Conservation (phyloP, 2,113 vertebrate genomes). For the Hydrolagus affinis region DNA sequence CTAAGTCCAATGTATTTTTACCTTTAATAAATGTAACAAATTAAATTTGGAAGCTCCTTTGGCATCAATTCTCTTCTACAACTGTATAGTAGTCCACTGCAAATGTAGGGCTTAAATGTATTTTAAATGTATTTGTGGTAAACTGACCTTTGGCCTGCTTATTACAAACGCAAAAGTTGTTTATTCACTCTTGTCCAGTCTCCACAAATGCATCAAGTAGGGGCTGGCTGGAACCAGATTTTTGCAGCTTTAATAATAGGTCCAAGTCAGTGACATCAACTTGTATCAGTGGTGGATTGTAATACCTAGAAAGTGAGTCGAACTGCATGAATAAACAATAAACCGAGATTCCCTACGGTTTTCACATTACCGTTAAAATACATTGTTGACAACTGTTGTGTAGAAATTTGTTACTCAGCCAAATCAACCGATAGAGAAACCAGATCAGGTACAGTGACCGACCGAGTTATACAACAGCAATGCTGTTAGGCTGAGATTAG, state of each 20-base stretch:
- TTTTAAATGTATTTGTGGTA: background rate
- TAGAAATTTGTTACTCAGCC: constrained; percentile 48
- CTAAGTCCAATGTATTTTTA: background rate
- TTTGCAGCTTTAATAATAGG: constrained; percentile 14
- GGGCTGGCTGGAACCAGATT: background rate
- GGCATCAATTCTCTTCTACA: background rate
- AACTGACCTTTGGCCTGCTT: constrained; percentile 21
- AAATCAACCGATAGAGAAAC: constrained; percentile 47
- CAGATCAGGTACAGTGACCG: constrained; percentile 35
- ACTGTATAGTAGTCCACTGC: background rate
- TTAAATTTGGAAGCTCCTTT: background rate
- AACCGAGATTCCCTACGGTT: constrained; percentile 32
- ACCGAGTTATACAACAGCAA: constrained; percentile 23
- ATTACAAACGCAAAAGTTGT: background rate
- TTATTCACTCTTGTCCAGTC: constrained; percentile 5
- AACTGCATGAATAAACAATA: constrained; percentile 36
- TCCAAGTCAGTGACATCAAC: constrained; percentile 18
- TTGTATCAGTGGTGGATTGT: constrained; percentile 4
- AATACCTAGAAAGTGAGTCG: constrained; percentile 47
- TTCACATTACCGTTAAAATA: constrained; percentile 37
- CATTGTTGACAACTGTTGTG: constrained; percentile 42
- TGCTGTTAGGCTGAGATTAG: constrained; percentile 15
- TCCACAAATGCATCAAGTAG: background rate
- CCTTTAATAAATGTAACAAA: background rate
- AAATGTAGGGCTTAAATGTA: constrained; percentile 4